Evolutionary conservation across 2,113 vertebrate species (phyloP), one percentile per base, ranked within the genome.

Genomic region (Sinocyclocheilus anophthalmus): DNA sequence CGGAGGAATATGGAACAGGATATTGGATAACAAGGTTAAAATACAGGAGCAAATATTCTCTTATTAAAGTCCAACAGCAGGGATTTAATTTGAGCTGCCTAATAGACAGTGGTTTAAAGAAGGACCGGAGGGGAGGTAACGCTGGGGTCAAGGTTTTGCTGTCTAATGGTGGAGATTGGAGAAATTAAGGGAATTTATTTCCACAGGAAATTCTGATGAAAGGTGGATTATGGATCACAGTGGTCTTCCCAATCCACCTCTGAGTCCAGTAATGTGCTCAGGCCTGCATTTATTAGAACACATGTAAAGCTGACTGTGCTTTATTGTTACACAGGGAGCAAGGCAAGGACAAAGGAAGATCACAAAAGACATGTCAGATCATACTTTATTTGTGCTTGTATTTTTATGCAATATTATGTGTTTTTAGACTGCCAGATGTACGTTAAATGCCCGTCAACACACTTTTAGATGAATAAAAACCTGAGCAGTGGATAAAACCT

Each of bases 201-300:
- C 88, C 67, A 91, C 93, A 94, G 94, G 94, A 95, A 95, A 94
- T 95, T 94, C 92, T 93, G 87, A 91, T 93, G 93, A 92, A 93
- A 92, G 92, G 90, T 81, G 14, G 93, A 91, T 93, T 92, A 93
- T 88, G 92, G 91, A 92, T 94, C 92, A 91, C 88, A 87, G 59
- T 70, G 59, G 30, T 30, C 45, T 67, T 63, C 39, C 80, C 50
- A 42, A 30, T 86, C 55, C 77, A 76, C 30, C 65, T 42, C 22
- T 50, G 69, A 85, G 81, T 85, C 82, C 86, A 61, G 53, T 81
- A 85, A 83, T 69, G 81, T 81, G 53, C 65, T 69, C 39, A 4
- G 69, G 69, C 69, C 61, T 87, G 59, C 37, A 6, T 67, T 84
- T 81, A 85, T 85, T 73, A 88, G 65, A 83, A 77, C 33, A 39